These are phyloP conservation scores for Cheilosia soror DNA, from an alignment of 2,888 invertebrate genomes.

Conservation along the genomic window DNA sequence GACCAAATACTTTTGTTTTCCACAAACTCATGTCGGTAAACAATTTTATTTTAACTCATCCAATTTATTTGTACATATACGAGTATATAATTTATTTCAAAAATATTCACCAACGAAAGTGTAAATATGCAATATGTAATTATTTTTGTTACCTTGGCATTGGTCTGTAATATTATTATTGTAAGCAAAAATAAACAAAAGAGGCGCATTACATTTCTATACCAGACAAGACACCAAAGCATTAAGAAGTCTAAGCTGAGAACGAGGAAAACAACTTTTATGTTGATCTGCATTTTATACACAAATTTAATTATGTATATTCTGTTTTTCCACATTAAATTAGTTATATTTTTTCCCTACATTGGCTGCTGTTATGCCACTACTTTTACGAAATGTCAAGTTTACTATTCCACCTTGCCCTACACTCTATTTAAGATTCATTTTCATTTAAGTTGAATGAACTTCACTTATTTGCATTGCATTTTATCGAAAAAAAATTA, in stretches of 20 bases:
- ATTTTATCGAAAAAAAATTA: slow-evolving; percentile 50
- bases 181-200: no score
- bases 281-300: no score
- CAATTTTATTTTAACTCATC: neutral
- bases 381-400: slow-evolving; percentile 23
- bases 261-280: no score
- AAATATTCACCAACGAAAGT: neutral
- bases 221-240: no score
- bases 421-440: slow-evolving; percentile 31
- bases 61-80: neutral
- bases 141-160: slow-evolving; percentile 1
- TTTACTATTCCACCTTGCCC: slow-evolving; percentile 26
- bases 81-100: neutral
- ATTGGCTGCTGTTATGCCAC: neutral
- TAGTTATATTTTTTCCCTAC: neutral
- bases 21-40: neutral
- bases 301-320: no score
- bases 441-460: slow-evolving; percentile 59
- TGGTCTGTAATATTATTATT: neutral
- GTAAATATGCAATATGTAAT: neutral
- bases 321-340: no score
- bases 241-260: neutral
- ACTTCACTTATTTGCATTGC: slow-evolving; percentile 16
- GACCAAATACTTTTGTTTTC: neutral
- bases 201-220: no score